Evolutionary conservation across 2,888 invertebrate genomes (phyloP), one percentile per base, ranked within the genome.

Genomic region (Andrena trimmerana): DNA sequence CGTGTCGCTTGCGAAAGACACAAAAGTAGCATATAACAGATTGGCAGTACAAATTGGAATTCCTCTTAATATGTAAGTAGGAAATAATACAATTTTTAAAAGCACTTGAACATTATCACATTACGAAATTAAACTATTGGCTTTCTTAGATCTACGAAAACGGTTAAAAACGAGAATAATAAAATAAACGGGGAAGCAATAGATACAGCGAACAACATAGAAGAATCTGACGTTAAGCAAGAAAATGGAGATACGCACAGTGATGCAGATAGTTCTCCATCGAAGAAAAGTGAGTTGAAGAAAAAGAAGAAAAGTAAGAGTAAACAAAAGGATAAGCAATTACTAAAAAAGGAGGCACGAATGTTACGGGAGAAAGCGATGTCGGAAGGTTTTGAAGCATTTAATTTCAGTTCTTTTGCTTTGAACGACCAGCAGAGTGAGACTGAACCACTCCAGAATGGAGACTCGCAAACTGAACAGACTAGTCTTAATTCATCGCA

Each of bases 311-410:
- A 93, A 80, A 89, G 87, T 33, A 92, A 90, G 80, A 87, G 86
- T 70, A 92, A 90, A 80, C 91, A 88, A 54, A 94, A 92, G 74
- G 93, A 94, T 52, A 92, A 93, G 48, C 93, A 94, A 66, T 94
- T 94, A 85, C 88, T 94, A 70, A 95, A 95, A 85, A 95, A 95
- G 86, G 94, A 95, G 89, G 92, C 95, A 24, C 94, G 94, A 77
- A 89, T 93, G 79, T 88, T 95, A 74, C 92, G 95, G 63, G 90
- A 94, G 36, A 91, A 94, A 78, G 94, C 94, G 78, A 93, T 95
- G 85, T 94, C 95, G 0, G 93, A 95, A 88, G 95, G 95, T 54
- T 91, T 95, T 1, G 90, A 92, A 73, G 76, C 86, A 27, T 84
- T 94, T 63, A 88, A 92, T n/a, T 94, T 94, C 77, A 92, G 92